Evolutionary conservation across 1,140 invertebrate genomes (phyloP).

Genomic region (Orchesella cincta): DNA sequence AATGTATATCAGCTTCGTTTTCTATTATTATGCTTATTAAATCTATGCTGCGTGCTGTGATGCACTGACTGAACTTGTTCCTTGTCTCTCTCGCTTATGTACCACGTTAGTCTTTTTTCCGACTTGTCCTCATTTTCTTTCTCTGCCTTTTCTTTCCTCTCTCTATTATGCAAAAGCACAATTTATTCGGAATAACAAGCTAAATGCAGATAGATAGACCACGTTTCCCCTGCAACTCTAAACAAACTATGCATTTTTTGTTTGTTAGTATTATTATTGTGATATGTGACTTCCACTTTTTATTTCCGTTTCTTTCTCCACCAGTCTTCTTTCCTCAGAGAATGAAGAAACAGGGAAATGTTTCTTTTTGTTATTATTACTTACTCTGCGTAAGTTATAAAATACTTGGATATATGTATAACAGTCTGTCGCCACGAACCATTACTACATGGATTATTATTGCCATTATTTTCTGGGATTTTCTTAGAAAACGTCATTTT

Average conservation of each 20-base stretch:
- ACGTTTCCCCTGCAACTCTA: not conserved
- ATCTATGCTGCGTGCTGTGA: constrained; percentile 2
- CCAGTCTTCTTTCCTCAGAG: constrained; percentile 11
- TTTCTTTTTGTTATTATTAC: not conserved
- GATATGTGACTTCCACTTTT: constrained; percentile 18
- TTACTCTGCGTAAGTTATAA: not conserved
- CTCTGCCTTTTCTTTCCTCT: not conserved
- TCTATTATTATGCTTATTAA: constrained; percentile 10
- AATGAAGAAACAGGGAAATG: not conserved
- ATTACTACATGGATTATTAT: too few species aligned
- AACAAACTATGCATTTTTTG: not conserved
- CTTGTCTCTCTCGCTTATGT: not conserved
- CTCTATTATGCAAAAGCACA: constrained; percentile 15
- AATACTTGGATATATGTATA: too few species aligned
- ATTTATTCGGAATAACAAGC: constrained; percentile 7
- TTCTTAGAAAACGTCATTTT: too few species aligned
- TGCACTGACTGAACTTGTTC: not conserved
- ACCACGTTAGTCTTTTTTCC: constrained; percentile 15
- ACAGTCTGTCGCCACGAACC: too few species aligned
- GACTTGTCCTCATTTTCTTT: not conserved
- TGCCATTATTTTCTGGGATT: too few species aligned
- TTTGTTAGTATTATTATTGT: constrained; percentile 6
- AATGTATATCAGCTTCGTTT: not conserved
- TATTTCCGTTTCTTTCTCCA: not conserved
- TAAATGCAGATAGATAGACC: constrained; percentile 7